Percentiles rank a stretch among this genome's conserved stretches.
Evolutionary conservation across 2,113 vertebrate genomes (phyloP).

Genomic region (Tragelaphus scriptus): DNA sequence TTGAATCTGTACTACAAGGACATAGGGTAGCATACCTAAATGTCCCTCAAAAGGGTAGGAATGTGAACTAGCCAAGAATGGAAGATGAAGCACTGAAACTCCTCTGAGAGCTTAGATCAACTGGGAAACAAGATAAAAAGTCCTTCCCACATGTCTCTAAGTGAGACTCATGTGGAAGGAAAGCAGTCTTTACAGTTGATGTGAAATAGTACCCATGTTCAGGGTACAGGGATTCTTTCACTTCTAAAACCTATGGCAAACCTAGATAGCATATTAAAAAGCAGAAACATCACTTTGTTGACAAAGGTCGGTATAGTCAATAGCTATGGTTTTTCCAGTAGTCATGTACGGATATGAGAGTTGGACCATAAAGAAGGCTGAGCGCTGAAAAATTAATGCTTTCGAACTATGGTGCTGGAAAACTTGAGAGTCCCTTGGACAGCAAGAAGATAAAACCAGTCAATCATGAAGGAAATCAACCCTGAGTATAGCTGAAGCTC

Average conservation of each 20-base stretch:
- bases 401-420: neutral
- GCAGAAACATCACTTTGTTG: neutral
- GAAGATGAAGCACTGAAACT: neutral
- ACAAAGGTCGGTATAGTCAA: neutral
- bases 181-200: neutral
- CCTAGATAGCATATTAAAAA: neutral
- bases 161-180: neutral
- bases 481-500: neutral
- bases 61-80: constrained; percentile 1
- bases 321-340: neutral
- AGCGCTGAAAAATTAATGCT: neutral
- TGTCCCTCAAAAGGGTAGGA: neutral
- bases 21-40: neutral
- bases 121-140: neutral
- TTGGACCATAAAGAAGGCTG: neutral
- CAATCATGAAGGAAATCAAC: neutral
- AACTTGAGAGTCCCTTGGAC: neutral
- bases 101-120: neutral
- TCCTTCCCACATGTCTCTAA: neutral
- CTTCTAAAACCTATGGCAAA: neutral
- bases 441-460: neutral
- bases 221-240: neutral
- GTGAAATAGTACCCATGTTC: neutral
- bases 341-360: neutral
- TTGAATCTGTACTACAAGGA: neutral